phyloP scores from a whole-genome alignment of 1,140 invertebrate species.

The Gerris buenoi region DNA sequence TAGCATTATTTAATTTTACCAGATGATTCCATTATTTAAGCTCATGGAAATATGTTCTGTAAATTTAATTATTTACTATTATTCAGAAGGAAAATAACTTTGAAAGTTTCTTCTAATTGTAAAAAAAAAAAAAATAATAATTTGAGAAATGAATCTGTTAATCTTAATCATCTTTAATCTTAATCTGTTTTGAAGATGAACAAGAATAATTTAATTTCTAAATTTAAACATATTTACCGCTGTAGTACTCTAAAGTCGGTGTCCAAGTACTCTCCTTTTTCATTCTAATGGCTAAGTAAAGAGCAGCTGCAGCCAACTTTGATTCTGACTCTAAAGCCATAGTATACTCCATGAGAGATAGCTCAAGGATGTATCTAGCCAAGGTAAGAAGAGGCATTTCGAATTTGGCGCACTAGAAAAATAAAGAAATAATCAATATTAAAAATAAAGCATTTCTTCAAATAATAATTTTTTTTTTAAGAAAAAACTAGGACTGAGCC shows the following conservation, averaged over 20 bases:
- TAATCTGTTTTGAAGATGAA: neutral
- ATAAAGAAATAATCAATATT: conserved; percentile 16
- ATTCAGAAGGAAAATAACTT: neutral
- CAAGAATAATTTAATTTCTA: neutral
- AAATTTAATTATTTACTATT: neutral
- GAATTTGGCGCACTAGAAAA: conserved; percentile 62
- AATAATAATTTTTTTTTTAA: too few species aligned
- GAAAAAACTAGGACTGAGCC: too few species aligned
- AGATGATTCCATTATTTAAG: neutral
- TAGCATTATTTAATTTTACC: neutral
- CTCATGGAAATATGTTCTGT: neutral
- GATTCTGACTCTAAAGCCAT: conserved; percentile 68
- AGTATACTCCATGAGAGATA: conserved; percentile 80
- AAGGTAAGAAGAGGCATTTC: conserved; percentile 85
- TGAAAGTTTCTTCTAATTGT: too few species aligned
- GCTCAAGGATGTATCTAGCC: conserved; percentile 84
- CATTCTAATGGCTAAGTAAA: conserved; percentile 78
- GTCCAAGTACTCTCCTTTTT: conserved; percentile 58
- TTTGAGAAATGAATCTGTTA: neutral
- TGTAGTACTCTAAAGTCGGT: conserved; percentile 67
- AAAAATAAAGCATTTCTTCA: too few species aligned
- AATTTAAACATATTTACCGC: conserved; percentile 44
- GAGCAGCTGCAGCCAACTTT: conserved; percentile 67
- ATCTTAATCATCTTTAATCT: neutral
- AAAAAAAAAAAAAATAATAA: neutral